Evolutionary conservation across 2,888 invertebrate species (phyloP), one percentile per base, ranked within the genome.

Genomic region (Synanthedon formicaeformis): DNA sequence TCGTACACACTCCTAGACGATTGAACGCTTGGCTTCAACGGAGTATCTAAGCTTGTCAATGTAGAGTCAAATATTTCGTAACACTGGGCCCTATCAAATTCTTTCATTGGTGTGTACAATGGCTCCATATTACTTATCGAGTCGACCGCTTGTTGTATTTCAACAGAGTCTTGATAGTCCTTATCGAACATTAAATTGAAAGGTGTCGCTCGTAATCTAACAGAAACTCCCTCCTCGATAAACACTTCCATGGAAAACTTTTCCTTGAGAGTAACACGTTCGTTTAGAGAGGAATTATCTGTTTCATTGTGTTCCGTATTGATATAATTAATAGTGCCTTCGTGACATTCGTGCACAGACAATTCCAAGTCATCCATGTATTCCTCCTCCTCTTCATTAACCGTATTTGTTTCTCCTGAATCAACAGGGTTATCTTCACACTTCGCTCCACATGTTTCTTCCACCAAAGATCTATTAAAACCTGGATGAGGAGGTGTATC

Each of bases 61-160:
- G 86, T 85, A 1, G 87, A 87, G 64, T 86, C 84, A 63, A 87
- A 87, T 64, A 87, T 78, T 57, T 85, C 79, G 54, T 72, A 77
- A 60, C 76, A 82, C 58, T 80, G 74, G 4, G 64, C 65, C 64
- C 74, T 75, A 23, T 67, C 56, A 13, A 66, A 59, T 55, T 82
- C 75, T 65, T 87, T 87, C 52, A 80, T 62, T 16, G 87, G 87
- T 49, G 87, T 85, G 53, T 82, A 82, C 41, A 85, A 61, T 56
- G 62, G 78, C 10, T 80, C 77, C 27, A 73, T 67, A 58, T 75
- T 73, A 40, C 66, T 67, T 63, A 84, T 84, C 3, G 83, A 83
- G 55, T 60, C 71, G 34, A 85, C 82, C 18, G 85, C 85, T 52
- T 67, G 60, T 65, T 77, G 75, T 13, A 80, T 83, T 69, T 85